Conservation (phyloP, 2,113 vertebrate species). For the Machaerirhynchus nigripectus region DNA sequence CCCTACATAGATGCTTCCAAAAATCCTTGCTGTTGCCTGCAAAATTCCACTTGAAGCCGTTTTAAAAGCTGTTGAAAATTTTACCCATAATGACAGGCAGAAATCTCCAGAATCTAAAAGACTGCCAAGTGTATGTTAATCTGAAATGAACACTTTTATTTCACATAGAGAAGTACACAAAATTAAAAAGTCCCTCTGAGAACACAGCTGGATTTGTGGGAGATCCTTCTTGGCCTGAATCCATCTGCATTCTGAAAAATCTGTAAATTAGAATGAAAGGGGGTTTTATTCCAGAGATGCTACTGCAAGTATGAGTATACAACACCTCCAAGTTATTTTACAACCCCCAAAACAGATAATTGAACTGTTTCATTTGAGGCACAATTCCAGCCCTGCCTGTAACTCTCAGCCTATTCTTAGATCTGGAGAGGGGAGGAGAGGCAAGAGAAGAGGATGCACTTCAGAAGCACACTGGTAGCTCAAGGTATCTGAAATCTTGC, state of each 20-base stretch:
- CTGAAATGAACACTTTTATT: neutral
- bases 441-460: neutral
- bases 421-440: neutral
- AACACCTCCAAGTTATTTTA: neutral
- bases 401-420: neutral
- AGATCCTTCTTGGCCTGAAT: neutral
- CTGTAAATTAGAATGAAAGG: neutral
- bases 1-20: neutral
- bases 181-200: neutral
- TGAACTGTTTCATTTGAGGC: neutral
- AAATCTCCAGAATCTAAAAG: neutral
- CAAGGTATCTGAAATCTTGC: neutral
- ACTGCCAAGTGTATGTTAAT: neutral
- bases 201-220: neutral
- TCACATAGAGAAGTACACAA: neutral
- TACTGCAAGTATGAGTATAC: neutral
- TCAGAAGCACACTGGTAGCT: neutral
- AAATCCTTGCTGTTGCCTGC: neutral
- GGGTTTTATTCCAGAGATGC: neutral
- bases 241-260: neutral
- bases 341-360: neutral
- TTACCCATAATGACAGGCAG: neutral
- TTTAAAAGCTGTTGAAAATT: neutral
- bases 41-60: neutral
- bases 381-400: neutral